Percentiles rank a stretch among this genome's conserved stretches.
phyloP scores from a whole-genome alignment of 2,888 invertebrate genomes.

The Ichneumon xanthorius region DNA sequence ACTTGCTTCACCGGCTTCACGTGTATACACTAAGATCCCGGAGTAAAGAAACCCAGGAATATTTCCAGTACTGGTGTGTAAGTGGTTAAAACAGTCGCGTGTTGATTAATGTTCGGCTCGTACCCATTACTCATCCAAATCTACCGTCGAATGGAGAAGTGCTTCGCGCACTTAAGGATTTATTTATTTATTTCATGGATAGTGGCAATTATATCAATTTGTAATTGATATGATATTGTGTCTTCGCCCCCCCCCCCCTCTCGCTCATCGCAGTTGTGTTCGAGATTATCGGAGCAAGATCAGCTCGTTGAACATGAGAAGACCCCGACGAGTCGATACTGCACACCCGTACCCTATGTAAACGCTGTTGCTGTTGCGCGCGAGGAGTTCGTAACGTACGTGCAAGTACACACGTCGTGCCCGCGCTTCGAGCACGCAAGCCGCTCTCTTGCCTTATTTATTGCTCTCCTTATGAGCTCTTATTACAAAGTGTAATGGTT shows the following conservation, averaged over 20 bases:
- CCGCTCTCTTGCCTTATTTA: constrained; percentile 51
- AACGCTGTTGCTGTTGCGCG: constrained; percentile 18
- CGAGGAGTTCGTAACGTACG: neutral
- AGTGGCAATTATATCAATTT: constrained; percentile 26
- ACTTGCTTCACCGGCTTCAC: neutral
- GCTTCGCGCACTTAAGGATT: neutral
- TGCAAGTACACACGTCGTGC: constrained; percentile 26
- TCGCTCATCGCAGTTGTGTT: constrained; percentile 20
- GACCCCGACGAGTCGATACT: constrained; percentile 36
- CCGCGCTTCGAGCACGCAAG: constrained; percentile 44
- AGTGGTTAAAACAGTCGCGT: neutral
- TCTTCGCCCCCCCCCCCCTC: constrained; percentile 11
- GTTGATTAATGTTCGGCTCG: constrained; percentile 16
- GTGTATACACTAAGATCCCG: neutral
- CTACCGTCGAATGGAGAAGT: neutral
- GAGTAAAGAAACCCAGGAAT: constrained; percentile 3
- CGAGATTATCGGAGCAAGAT: constrained; percentile 29
- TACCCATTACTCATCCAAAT: neutral
- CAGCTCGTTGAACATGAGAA: constrained; percentile 44
- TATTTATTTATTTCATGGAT: constrained; percentile 1
- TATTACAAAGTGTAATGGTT: constrained; percentile 68
- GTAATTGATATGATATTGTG: constrained; percentile 31
- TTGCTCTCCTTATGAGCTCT: constrained; percentile 61
- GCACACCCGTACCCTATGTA: neutral
- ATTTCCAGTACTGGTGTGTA: constrained; percentile 8